Evolutionary conservation across 1,140 invertebrate species (phyloP).

Genomic region (Micrasema minimum): DNA sequence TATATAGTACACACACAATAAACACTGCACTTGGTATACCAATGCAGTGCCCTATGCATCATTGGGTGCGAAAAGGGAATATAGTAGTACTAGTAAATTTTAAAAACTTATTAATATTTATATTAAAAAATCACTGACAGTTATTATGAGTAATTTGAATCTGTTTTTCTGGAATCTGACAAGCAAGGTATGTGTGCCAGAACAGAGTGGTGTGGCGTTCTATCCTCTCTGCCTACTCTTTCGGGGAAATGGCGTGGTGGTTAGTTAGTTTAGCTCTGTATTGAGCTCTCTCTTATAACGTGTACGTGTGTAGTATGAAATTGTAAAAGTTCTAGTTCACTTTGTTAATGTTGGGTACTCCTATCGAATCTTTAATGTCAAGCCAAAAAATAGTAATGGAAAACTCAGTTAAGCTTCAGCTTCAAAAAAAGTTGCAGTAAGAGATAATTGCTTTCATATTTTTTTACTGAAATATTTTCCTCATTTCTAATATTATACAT

Average conservation of each 20-base stretch:
- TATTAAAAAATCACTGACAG: not conserved
- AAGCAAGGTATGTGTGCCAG: too few relatives aligned
- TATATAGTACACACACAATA: too few relatives aligned
- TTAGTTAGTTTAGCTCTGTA: too few relatives aligned
- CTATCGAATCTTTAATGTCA: constrained; percentile 49
- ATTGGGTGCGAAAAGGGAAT: too few relatives aligned
- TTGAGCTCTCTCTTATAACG: not conserved
- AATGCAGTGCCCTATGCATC: not conserved
- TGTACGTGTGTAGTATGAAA: too few relatives aligned
- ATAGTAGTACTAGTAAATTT: too few relatives aligned
- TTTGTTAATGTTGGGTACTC: not conserved
- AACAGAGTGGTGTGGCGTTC: too few relatives aligned
- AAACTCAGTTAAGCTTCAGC: not conserved
- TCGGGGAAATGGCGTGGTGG: too few relatives aligned
- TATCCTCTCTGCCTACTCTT: too few relatives aligned
- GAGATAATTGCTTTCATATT: too few relatives aligned
- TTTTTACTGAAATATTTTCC: not conserved
- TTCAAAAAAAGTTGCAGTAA: constrained; percentile 17
- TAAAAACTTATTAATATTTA: too few relatives aligned
- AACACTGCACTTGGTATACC: not conserved
- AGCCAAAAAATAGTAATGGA: constrained; percentile 17
- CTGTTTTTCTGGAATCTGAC: not conserved
- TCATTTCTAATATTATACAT: not conserved
- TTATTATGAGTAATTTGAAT: not conserved
- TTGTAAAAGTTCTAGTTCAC: not conserved